Percentiles rank a stretch among this genome's conserved stretches.
phyloP scores from a whole-genome alignment of 2,113 vertebrate genomes.

The Thunnus maccoyii region DNA sequence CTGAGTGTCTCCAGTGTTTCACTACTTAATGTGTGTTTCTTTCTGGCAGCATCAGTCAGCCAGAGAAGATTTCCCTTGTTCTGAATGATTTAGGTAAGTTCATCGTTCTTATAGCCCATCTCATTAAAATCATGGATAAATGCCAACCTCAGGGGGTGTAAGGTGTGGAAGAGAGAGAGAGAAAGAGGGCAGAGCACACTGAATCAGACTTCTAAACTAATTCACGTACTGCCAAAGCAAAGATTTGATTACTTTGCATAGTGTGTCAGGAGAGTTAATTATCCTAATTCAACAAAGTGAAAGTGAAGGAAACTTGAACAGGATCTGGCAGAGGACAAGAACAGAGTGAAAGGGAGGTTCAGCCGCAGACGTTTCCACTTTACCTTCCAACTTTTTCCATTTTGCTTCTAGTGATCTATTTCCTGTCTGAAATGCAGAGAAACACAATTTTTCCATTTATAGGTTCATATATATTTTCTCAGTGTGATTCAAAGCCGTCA shows the following conservation, averaged over 20 bases:
- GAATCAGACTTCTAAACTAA: constrained; percentile 68
- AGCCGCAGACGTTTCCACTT: constrained; percentile 35
- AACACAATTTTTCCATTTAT: constrained; percentile 14
- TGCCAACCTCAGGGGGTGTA: constrained; percentile 52
- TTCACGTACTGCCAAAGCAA: constrained; percentile 64
- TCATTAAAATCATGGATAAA: constrained; percentile 76
- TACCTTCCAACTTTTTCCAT: constrained; percentile 9
- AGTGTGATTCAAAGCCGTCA: neutral
- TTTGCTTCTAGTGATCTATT: constrained; percentile 10
- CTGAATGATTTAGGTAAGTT: constrained; percentile 65
- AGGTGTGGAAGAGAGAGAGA: constrained; percentile 15
- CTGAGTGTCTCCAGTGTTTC: constrained; percentile 22
- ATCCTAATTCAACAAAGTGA: constrained; percentile 77
- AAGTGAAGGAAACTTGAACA: constrained; percentile 69
- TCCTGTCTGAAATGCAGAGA: constrained; percentile 22
- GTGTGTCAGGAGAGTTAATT: constrained; percentile 79
- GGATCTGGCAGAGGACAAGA: constrained; percentile 65
- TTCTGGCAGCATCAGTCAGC: constrained; percentile 24
- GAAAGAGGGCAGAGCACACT: neutral
- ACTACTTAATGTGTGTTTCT: constrained; percentile 47
- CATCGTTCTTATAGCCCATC: constrained; percentile 62
- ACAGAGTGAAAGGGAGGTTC: constrained; percentile 24
- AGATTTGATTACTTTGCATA: constrained; percentile 72
- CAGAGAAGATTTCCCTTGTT: constrained; percentile 28
- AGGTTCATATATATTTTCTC: neutral